Evolutionary conservation across 2,797 vertebrate genomes (phyloP).

Genomic region (Clangula hyemalis): DNA sequence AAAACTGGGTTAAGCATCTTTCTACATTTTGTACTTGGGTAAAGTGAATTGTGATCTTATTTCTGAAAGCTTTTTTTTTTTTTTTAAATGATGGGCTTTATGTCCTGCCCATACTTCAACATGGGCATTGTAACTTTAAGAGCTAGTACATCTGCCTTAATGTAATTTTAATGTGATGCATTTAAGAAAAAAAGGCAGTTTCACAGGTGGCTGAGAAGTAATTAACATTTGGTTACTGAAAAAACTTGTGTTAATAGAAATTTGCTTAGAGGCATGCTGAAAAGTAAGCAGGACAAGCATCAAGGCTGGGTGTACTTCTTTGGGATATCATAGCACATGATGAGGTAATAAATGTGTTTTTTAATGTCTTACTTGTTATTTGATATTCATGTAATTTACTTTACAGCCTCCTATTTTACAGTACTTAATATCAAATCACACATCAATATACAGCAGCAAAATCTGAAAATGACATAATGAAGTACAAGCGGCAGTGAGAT

Average conservation of each 20-base stretch:
- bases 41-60: neutral
- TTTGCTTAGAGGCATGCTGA: neutral
- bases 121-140: neutral
- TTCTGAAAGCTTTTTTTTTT: neutral
- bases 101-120: neutral
- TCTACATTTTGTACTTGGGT: neutral
- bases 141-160: neutral
- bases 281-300: neutral
- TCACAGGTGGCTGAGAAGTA: neutral
- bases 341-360: neutral
- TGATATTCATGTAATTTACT: neutral
- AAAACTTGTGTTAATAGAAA: neutral
- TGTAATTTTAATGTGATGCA: neutral
- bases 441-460: neutral
- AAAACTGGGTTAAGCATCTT: neutral
- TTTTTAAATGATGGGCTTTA: neutral
- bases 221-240: neutral
- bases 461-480: constrained; percentile 6
- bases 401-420: neutral
- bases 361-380: neutral
- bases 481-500: neutral
- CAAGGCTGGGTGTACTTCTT: neutral
- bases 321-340: neutral
- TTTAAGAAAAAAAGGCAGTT: neutral
- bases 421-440: neutral